Evolutionary conservation across 2,888 invertebrate species (phyloP).

Genomic region (Carpatolechia fugitivella): DNA sequence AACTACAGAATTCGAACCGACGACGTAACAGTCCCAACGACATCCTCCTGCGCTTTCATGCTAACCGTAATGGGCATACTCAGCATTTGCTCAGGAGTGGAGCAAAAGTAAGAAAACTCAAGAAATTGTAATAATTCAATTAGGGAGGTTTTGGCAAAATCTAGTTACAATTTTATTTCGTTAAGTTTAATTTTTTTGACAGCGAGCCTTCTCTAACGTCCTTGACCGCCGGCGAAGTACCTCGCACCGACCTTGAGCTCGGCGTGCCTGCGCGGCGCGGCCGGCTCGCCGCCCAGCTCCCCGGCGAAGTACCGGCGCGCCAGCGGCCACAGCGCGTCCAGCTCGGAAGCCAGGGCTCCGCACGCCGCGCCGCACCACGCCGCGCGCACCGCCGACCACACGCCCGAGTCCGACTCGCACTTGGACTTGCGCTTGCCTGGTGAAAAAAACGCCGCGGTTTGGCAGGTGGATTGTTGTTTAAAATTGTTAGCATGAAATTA

Average conservation of each 20-base stretch:
- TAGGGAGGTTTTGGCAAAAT: too few species aligned
- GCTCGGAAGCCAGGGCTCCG: conserved; percentile 63
- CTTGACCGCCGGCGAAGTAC: too few species aligned
- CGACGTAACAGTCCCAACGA: too few species aligned
- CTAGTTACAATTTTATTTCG: too few species aligned
- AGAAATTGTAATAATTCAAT: too few species aligned
- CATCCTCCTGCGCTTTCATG: too few species aligned
- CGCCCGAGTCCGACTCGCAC: conserved; percentile 35
- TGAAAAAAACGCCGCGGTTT: not conserved
- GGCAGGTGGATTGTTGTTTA: not conserved
- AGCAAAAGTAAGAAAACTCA: too few species aligned
- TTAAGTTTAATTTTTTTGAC: too few species aligned
- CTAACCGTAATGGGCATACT: too few species aligned
- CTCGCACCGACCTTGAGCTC: not conserved
- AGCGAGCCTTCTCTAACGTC: too few species aligned
- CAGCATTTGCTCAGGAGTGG: too few species aligned
- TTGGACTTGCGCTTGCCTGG: conserved; percentile 46
- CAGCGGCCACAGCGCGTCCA: conserved; percentile 97
- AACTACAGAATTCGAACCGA: too few species aligned
- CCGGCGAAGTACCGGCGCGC: conserved; percentile 96
- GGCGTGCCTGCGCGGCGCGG: conserved; percentile 79
- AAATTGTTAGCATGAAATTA: not conserved
- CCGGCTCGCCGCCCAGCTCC: conserved; percentile 85
- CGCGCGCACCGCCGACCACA: conserved; percentile 48
- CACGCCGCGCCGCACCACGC: conserved; percentile 66